phyloP scores from a whole-genome alignment of 2,888 invertebrate species.

The Diarsia dahlii region DNA sequence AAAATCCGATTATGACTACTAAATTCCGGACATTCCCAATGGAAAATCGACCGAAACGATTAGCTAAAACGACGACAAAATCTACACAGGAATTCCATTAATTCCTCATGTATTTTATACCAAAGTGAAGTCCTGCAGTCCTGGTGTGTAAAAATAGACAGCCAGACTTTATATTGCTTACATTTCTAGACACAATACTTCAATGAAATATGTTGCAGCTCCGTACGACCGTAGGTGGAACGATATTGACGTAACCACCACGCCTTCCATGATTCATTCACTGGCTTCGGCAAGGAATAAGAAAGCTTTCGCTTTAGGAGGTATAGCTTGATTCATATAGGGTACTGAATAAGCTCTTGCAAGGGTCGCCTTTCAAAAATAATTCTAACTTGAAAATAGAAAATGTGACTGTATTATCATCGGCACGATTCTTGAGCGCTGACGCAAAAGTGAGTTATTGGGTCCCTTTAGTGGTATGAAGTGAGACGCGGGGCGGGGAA shows the following conservation, averaged over 20 bases:
- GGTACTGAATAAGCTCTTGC: neutral
- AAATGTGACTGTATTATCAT: no score
- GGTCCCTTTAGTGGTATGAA: no score
- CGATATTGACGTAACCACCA: constrained; percentile 59
- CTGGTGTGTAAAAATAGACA: constrained; percentile 15
- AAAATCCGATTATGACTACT: constrained; percentile 7
- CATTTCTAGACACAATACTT: constrained; percentile 26
- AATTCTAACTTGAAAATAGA: neutral
- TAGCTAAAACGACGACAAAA: neutral
- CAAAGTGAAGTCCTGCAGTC: neutral
- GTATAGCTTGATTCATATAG: neutral
- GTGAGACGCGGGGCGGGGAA: no score
- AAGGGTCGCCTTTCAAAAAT: neutral
- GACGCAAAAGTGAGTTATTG: no score
- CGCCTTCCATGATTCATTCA: constrained; percentile 61
- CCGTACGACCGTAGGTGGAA: constrained; percentile 42
- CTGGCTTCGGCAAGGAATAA: constrained; percentile 37
- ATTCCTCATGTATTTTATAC: neutral
- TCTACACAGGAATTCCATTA: neutral
- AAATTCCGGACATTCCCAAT: constrained; percentile 6
- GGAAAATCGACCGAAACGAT: neutral
- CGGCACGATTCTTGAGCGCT: no score
- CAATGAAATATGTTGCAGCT: constrained; percentile 39
- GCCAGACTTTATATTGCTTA: constrained; percentile 10
- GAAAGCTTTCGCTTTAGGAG: constrained; percentile 23